Evolutionary conservation across 1,140 invertebrate genomes (phyloP).

Genomic region (Pseudomyrmex sp.): DNA sequence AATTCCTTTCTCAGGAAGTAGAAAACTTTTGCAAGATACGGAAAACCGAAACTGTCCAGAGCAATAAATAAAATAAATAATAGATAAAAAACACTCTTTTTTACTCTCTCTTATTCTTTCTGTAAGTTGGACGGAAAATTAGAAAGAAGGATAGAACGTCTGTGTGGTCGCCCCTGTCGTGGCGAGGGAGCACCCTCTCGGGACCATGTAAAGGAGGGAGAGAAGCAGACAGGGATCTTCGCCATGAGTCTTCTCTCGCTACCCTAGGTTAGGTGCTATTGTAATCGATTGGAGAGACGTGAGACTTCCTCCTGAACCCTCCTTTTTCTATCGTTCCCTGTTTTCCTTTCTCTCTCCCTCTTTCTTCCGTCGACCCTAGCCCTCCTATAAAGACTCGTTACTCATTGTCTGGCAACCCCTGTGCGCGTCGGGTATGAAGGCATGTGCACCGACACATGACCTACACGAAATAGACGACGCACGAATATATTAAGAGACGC

Average conservation of each 20-base stretch:
- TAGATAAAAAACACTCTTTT: too few species aligned
- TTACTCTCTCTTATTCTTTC: too few species aligned
- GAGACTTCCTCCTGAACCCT: conserved; percentile 77
- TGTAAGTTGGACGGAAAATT: too few species aligned
- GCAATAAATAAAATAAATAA: too few species aligned
- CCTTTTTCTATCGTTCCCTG: conserved; percentile 55
- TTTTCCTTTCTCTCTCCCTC: conserved; percentile 1
- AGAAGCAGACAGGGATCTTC: conserved; percentile 71
- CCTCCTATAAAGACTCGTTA: conserved; percentile 76
- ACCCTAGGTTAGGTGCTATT: conserved; percentile 80
- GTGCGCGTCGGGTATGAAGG: conserved; percentile 52
- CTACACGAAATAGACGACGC: background rate
- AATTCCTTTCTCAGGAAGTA: too few species aligned
- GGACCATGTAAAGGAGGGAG: conserved; percentile 36
- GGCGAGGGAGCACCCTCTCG: conserved; percentile 27
- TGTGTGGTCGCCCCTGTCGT: conserved; percentile 32
- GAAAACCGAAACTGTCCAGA: too few species aligned
- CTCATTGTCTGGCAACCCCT: conserved; percentile 78
- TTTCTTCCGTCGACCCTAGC: conserved; percentile 52
- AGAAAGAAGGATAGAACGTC: conserved; percentile 32
- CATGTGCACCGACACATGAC: conserved; percentile 58
- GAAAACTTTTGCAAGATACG: too few species aligned
- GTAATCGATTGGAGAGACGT: conserved; percentile 81
- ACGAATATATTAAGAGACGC: background rate
- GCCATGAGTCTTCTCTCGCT: conserved; percentile 68